phyloP scores from a whole-genome alignment of 2,797 vertebrate species.

The Acrocephalus scirpaceus region DNA sequence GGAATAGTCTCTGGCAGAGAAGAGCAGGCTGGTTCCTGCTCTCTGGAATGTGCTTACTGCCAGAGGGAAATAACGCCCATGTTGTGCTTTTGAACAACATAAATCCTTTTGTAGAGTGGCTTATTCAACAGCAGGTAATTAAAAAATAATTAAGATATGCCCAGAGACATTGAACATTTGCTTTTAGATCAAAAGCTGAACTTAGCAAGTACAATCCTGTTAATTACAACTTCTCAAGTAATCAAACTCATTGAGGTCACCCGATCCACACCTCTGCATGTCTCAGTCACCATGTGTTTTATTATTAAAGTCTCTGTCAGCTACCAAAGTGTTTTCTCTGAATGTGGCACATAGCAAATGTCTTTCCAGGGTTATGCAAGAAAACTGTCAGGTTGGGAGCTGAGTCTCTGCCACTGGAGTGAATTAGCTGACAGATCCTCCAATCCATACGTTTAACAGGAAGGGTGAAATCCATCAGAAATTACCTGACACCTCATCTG shows the following conservation, averaged over 20 bases:
- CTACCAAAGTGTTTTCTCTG: not conserved
- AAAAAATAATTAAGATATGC: not conserved
- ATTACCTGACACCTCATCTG: not conserved
- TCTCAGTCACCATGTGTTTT: not conserved
- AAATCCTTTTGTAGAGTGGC: not conserved
- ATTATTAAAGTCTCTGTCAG: not conserved
- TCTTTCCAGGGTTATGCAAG: not conserved
- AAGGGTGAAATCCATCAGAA: not conserved
- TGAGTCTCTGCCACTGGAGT: not conserved
- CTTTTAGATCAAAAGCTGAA: conserved; percentile 5
- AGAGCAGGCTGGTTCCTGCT: not conserved
- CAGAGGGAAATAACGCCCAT: not conserved
- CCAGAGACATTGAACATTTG: not conserved
- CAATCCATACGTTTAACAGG: not conserved
- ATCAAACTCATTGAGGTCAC: not conserved
- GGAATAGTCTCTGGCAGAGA: not conserved
- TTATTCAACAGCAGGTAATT: not conserved
- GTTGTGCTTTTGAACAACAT: not conserved
- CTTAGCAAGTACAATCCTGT: not conserved
- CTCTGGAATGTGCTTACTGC: not conserved
- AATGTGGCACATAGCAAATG: not conserved
- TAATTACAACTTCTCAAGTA: not conserved
- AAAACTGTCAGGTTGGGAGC: not conserved
- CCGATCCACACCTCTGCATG: not conserved
- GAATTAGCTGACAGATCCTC: not conserved